phyloP scores from a whole-genome alignment of 2,888 invertebrate species.

The Chesias legatella region DNA sequence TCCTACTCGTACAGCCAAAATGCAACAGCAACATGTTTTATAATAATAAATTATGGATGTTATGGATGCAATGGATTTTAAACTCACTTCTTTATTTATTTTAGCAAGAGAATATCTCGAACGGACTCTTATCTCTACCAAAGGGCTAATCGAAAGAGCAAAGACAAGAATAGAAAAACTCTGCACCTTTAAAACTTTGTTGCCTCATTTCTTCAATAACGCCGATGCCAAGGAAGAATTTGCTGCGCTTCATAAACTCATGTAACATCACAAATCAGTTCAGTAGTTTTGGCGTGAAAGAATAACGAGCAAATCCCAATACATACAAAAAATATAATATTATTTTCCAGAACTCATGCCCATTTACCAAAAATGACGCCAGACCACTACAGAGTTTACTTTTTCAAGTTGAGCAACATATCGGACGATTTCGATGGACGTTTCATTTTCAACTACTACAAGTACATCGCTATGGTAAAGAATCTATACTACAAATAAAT shows the following conservation, averaged over 20 bases:
- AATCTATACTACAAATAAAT: background rate
- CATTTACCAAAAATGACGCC: conserved; percentile 42
- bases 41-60: no score
- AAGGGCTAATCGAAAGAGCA: conserved; percentile 52
- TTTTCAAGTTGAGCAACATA: conserved; percentile 24
- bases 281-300: no score
- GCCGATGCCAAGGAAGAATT: conserved; percentile 35
- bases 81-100: no score
- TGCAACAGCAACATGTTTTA: no score
- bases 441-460: conserved; percentile 30
- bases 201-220: conserved; percentile 45
- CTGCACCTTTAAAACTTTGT: conserved; percentile 48
- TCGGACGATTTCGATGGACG: conserved; percentile 26
- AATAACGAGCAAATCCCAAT: no score
- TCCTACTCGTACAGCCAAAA: no score
- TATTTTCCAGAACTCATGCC: conserved; percentile 32
- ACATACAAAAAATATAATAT: no score
- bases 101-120: conserved; percentile 51
- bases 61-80: no score
- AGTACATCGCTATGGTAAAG: conserved; percentile 30
- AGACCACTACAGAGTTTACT: conserved; percentile 38
- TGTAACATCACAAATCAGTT: conserved; percentile 32
- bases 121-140: conserved; percentile 38
- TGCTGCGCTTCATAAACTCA: conserved; percentile 21
- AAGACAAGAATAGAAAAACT: conserved; percentile 49